These are phyloP conservation scores for Oscarella lobularis DNA, from an alignment of 37 sponge, comb jelly and placozoan genomes.

Conservation along the genomic window DNA sequence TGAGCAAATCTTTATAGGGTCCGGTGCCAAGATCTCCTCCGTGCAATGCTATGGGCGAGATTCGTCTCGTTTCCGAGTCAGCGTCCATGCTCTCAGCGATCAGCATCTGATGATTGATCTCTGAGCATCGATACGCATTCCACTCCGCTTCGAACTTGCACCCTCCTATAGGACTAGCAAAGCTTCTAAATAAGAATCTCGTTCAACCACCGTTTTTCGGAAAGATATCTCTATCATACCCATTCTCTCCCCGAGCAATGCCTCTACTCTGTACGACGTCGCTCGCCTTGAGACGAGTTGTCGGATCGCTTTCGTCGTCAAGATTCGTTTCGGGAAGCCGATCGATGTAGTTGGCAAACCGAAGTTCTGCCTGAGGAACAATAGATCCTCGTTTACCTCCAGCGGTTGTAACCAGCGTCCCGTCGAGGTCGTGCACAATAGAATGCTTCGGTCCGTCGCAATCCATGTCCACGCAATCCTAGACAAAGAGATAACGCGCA, in stretches of 20 bases:
- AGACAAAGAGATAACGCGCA: neutral
- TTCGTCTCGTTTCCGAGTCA: constrained; percentile 67
- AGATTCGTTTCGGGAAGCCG: neutral
- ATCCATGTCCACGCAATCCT: constrained; percentile 96
- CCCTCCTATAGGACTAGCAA: constrained; percentile 13
- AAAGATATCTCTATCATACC: too few species aligned
- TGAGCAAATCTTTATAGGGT: constrained; percentile 68
- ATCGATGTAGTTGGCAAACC: constrained; percentile 4
- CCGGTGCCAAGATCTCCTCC: constrained; percentile 62
- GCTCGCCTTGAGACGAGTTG: neutral
- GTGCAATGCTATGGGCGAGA: constrained; percentile 73
- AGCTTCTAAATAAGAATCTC: neutral
- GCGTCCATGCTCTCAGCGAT: constrained; percentile 82
- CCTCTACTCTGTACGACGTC: neutral
- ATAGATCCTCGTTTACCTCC: constrained; percentile 42
- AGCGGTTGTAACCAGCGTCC: constrained; percentile 30
- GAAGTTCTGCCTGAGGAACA: constrained; percentile 57
- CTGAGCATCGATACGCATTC: constrained; percentile 52
- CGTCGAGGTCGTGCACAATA: constrained; percentile 74
- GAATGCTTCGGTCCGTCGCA: constrained; percentile 97
- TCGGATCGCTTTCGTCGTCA: neutral
- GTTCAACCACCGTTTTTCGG: too few species aligned
- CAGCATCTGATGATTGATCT: constrained; percentile 55
- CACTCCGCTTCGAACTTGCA: constrained; percentile 37
- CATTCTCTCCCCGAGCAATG: constrained; percentile 1